Evolutionary conservation across 2,113 vertebrate genomes (phyloP), one percentile per base, ranked within the genome.

Genomic region (Picathartes gymnocephalus): DNA sequence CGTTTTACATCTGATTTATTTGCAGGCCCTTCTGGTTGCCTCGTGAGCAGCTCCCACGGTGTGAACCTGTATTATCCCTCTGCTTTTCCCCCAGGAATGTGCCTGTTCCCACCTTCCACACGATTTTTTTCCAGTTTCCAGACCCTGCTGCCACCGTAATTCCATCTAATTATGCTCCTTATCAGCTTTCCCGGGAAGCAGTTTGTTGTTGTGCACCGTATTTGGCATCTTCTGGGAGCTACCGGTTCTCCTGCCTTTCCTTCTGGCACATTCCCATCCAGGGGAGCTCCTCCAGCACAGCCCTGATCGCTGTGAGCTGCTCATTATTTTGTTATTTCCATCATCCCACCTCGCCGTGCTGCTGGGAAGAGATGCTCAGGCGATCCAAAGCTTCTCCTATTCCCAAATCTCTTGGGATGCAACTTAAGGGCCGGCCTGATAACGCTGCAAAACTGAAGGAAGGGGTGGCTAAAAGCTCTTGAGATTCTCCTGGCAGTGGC

Each of bases 161-260:
- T 47, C 86, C 95, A 87, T 81, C 89, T 92, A 91, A 91, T 95
- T 96, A 95, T 70, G 76, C 91, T 94, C 74, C 94, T 95, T 94
- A 96, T 93, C 94, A 81, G 68, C 95, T 88, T 81, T 66, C 80
- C 51, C 30, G 24, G 80, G 92, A 85, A 95, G 69, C 88, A 86
- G 72, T 90, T 90, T 90, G 86, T 87, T 96, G 95, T 86, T 91
- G 82, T 81, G 82, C 76, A 83, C 76, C 80, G 39, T 95, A 86
- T 92, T 90, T 74, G 69, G 72, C 47, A 82, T 86, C 92, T 95
- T 95, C 76, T 90, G 95, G 94, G 96, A 94, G n/a, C 94, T 83
- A 76, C 86, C 80, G 54, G 86, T 62, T 92, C 88, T 93, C 62
- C 50, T 60, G 72, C 0, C 0, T 86, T 94, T 86, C 76, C 86